phyloP scores from a whole-genome alignment of 1,140 invertebrate species.

The Bactericera cockerelli region DNA sequence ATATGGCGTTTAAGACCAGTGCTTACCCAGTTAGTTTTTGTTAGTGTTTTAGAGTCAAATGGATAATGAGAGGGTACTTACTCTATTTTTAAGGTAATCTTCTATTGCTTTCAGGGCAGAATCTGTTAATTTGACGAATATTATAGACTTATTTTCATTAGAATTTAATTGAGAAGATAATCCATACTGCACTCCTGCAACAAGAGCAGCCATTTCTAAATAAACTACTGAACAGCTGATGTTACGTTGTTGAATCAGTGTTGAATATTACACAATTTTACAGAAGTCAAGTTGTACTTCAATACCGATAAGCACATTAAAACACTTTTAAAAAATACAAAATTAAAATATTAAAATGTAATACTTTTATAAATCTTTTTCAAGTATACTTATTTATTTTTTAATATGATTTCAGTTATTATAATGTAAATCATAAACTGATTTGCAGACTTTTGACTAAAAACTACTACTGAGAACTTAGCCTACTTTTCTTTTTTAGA shows the following conservation, averaged over 20 bases:
- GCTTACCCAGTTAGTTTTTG: slow-evolving; percentile 3
- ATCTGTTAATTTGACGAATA: slow-evolving; percentile 90
- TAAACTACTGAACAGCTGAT: slow-evolving; percentile 29
- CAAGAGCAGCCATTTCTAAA: slow-evolving; percentile 80
- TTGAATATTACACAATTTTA: slow-evolving; percentile 6
- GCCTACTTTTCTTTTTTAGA: too few relatives aligned
- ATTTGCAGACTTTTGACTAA: too few relatives aligned
- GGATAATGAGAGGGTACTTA: slow-evolving; percentile 36
- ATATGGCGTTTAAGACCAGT: background rate
- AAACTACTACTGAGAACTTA: too few relatives aligned
- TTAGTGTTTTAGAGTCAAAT: background rate
- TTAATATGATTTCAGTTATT: too few relatives aligned
- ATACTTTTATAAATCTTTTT: too few relatives aligned
- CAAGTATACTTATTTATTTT: too few relatives aligned
- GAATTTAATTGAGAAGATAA: slow-evolving; percentile 75
- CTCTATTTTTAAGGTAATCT: slow-evolving; percentile 70
- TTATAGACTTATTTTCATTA: slow-evolving; percentile 72
- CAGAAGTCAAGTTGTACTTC: background rate
- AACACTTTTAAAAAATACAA: too few relatives aligned
- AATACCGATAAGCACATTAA: too few relatives aligned
- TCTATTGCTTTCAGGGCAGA: slow-evolving; percentile 79
- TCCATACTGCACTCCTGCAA: slow-evolving; percentile 87
- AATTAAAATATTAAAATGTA: too few relatives aligned
- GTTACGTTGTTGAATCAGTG: slow-evolving; percentile 16
- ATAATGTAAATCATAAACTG: too few relatives aligned